Evolutionary conservation across 2,888 invertebrate genomes (phyloP).

Genomic region (Corythucha ciliata): DNA sequence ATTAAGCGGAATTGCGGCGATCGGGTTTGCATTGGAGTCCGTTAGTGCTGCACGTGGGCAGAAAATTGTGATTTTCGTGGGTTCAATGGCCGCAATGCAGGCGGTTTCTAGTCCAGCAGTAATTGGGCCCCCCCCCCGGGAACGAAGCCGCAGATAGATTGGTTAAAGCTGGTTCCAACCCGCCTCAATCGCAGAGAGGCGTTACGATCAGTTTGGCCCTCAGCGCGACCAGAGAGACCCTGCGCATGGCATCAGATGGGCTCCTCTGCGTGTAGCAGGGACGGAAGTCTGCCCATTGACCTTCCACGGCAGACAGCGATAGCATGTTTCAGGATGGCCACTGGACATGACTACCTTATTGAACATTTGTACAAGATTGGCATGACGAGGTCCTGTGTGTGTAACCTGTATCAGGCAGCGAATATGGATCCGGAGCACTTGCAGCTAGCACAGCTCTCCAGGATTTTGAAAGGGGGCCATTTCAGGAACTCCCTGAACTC

Average conservation of each 20-base stretch:
- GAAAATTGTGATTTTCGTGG: too few species aligned
- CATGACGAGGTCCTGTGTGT: neutral
- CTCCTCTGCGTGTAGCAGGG: neutral
- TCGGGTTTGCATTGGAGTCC: too few species aligned
- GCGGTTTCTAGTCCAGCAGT: too few species aligned
- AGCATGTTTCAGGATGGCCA: slow-evolving; percentile 2
- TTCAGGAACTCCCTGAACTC: too few species aligned
- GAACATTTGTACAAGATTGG: neutral
- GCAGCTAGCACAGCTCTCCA: neutral
- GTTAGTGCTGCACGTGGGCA: too few species aligned
- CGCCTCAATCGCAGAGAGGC: neutral
- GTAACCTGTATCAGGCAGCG: neutral
- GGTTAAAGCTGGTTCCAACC: neutral
- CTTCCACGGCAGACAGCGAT: neutral
- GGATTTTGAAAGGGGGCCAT: too few species aligned
- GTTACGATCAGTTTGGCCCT: neutral
- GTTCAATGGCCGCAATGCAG: too few species aligned
- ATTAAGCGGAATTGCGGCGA: too few species aligned
- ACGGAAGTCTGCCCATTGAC: neutral
- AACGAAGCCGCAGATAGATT: neutral
- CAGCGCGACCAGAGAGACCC: neutral
- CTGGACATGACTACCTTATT: neutral
- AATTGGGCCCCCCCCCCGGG: neutral
- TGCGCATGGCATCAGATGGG: neutral
- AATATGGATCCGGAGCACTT: neutral